These are phyloP conservation scores for Leptopilina clavipes DNA, from an alignment of 1,140 invertebrate genomes.

Conservation along the genomic window DNA sequence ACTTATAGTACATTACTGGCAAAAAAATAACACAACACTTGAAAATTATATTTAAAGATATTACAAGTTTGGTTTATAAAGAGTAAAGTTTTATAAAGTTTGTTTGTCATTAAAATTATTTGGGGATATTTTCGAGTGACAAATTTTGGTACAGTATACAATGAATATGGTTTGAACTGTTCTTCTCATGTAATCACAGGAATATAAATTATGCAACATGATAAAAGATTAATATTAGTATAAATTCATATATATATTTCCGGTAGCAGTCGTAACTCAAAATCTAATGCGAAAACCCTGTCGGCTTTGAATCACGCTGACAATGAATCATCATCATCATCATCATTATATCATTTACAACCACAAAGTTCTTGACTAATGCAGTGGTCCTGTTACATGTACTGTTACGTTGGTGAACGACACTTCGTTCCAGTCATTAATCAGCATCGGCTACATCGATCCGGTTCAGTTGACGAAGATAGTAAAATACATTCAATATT, in stretches of 20 bases:
- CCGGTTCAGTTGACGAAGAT: conserved; percentile 32
- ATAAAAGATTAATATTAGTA: conserved; percentile 26
- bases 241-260: conserved; percentile 31
- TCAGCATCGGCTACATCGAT: conserved; percentile 24
- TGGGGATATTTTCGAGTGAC: too few relatives aligned
- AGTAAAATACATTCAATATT: conserved; percentile 27
- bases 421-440: conserved; percentile 34
- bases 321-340: conserved; percentile 34
- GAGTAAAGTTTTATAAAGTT: too few relatives aligned
- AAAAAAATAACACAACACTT: too few relatives aligned
- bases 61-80: too few relatives aligned
- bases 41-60: too few relatives aligned
- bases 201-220: conserved; percentile 28
- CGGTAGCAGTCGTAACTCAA: conserved; percentile 22
- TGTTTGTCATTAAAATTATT: not conserved
- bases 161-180: not conserved
- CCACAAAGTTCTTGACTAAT: conserved; percentile 34
- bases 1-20: not conserved
- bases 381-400: conserved; percentile 27
- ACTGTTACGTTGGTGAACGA: conserved; percentile 24
- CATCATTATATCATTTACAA: conserved; percentile 35
- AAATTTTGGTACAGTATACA: too few relatives aligned
- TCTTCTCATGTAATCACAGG: not conserved
- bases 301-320: conserved; percentile 29
- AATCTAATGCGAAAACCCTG: conserved; percentile 32